Evolutionary conservation across 2,888 invertebrate genomes (phyloP).

Genomic region (Pilophorus perplexus): DNA sequence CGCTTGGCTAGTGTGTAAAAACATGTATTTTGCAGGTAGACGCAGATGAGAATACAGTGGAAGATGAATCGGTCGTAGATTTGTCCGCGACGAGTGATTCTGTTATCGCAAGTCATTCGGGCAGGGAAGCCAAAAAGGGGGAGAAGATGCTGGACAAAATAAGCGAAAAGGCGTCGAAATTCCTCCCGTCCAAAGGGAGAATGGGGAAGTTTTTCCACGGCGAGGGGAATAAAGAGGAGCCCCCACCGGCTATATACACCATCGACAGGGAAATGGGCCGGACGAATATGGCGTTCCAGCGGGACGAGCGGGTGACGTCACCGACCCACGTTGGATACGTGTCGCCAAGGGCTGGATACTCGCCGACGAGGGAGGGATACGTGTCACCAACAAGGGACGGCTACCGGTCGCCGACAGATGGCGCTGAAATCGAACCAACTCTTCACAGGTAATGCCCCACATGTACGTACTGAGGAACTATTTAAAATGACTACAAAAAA

Average conservation of each 20-base stretch:
- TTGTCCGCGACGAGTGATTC: slow-evolving; percentile 23
- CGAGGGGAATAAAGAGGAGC: slow-evolving; percentile 20
- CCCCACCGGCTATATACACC: slow-evolving; percentile 40
- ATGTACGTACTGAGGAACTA: not conserved
- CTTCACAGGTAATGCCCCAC: not conserved
- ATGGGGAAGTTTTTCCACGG: slow-evolving; percentile 29
- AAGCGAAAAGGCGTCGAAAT: slow-evolving; percentile 32
- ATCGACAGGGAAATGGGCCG: slow-evolving; percentile 41
- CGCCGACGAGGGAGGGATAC: slow-evolving; percentile 1
- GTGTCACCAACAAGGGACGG: not conserved
- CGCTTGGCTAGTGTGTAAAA: too few species aligned
- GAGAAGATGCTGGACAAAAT: slow-evolving; percentile 34
- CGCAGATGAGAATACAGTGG: not conserved
- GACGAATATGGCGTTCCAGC: slow-evolving; percentile 1
- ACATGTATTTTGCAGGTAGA: too few species aligned
- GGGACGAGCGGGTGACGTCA: slow-evolving; percentile 9
- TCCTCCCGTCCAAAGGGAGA: slow-evolving; percentile 15
- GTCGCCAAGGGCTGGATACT: not conserved
- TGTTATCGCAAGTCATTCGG: not conserved
- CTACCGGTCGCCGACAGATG: slow-evolving; percentile 8
- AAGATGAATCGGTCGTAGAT: slow-evolving; percentile 20
- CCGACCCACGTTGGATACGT: slow-evolving; percentile 7
- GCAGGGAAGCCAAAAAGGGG: not conserved
- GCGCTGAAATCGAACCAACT: slow-evolving; percentile 4
- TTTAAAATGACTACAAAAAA: not conserved